Percentiles rank a stretch among this genome's conserved stretches.
Conservation (phyloP, 1,140 invertebrate species). For the Papilio polyxenes region DNA sequence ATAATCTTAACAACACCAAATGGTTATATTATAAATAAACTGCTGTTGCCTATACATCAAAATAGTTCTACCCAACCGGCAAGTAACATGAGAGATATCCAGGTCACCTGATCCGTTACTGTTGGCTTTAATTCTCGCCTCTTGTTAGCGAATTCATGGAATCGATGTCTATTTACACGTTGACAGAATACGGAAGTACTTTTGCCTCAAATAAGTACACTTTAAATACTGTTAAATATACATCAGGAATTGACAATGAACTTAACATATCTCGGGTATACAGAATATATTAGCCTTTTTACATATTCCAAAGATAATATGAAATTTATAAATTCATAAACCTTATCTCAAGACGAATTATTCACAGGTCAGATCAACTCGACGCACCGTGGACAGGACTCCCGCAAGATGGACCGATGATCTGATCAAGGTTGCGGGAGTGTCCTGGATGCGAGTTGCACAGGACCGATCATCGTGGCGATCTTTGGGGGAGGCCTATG, state of each 20-base stretch:
- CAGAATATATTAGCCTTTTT: not conserved
- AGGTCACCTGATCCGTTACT: constrained; percentile 45
- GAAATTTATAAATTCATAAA: not conserved
- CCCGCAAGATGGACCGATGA: too few relatives aligned
- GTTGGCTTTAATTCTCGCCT: constrained; percentile 27
- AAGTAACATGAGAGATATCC: constrained; percentile 33
- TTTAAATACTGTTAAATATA: constrained; percentile 11
- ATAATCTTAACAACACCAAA: not conserved
- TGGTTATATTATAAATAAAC: not conserved
- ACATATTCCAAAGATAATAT: not conserved
- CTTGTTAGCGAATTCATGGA: constrained; percentile 32
- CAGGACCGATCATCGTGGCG: too few relatives aligned
- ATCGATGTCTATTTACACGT: constrained; percentile 21
- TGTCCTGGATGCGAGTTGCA: too few relatives aligned
- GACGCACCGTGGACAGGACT: too few relatives aligned
- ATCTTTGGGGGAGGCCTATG: too few relatives aligned
- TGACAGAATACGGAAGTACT: constrained; percentile 30
- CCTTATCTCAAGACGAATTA: too few relatives aligned
- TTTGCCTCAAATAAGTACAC: not conserved
- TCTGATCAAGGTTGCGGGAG: too few relatives aligned
- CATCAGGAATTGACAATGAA: constrained; percentile 20
- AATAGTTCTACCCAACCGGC: not conserved
- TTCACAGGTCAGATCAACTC: too few relatives aligned
- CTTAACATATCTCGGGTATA: not conserved
- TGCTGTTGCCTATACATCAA: not conserved